These are phyloP conservation scores for Eudemis profundana DNA, from an alignment of 2,888 invertebrate species.

Conservation along the genomic window DNA sequence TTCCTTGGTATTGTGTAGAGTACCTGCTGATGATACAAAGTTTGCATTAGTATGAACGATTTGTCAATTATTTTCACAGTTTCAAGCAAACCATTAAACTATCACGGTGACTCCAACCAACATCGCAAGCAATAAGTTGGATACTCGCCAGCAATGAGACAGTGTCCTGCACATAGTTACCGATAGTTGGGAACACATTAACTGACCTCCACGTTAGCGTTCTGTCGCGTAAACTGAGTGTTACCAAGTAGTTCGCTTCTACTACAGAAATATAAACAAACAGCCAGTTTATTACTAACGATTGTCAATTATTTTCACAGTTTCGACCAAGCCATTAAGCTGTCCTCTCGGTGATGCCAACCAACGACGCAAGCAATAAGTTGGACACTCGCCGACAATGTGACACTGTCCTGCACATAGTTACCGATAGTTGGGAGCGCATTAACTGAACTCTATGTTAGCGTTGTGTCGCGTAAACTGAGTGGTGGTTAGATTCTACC, in stretches of 20 bases:
- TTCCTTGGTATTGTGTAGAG: too few species aligned
- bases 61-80: conserved; percentile 14
- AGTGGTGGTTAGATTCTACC: conserved; percentile 8
- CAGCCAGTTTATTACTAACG: conserved; percentile 6
- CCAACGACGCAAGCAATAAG: conserved; percentile 8
- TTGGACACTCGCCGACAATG: conserved; percentile 26
- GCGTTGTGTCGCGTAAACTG: conserved; percentile 42
- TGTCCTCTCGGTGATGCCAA: neutral
- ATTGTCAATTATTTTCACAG: conserved; percentile 1
- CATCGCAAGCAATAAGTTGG: conserved; percentile 17
- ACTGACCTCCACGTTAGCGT: conserved; percentile 36
- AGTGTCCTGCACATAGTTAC: conserved; percentile 38
- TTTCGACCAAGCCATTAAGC: conserved; percentile 17
- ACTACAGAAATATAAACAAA: neutral
- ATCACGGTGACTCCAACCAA: neutral
- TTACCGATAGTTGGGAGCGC: conserved; percentile 41
- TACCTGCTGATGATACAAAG: too few species aligned
- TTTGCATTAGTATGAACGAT: neutral
- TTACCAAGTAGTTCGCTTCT: conserved; percentile 2
- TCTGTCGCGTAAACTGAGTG: conserved; percentile 42
- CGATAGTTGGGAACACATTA: conserved; percentile 42
- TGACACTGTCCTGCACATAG: conserved; percentile 34
- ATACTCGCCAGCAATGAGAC: conserved; percentile 23
- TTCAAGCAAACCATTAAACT: conserved; percentile 17
- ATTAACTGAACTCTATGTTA: conserved; percentile 38